A percentile compares a stretch with the other conserved stretches of the same genome.
Conservation (phyloP, 2,888 invertebrate genomes). For the Himalopsyche tibetana region DNA sequence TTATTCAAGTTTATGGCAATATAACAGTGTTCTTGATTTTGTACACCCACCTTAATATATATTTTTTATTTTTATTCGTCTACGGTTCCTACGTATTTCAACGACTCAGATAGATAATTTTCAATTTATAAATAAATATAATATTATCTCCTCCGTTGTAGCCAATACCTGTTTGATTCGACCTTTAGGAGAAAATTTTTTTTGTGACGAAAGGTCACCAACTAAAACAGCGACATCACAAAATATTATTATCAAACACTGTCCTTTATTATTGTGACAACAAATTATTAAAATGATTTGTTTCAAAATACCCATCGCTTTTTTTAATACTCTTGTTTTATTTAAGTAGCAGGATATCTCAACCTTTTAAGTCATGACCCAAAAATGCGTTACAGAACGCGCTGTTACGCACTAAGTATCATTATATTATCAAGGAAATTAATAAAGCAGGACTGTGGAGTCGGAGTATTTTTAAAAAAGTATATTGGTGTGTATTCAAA, state of each 20-base stretch:
- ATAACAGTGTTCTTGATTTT: background rate
- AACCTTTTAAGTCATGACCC: too few relatives aligned
- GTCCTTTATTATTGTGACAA: background rate
- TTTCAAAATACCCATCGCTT: background rate
- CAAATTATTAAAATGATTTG: background rate
- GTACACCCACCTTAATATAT: background rate
- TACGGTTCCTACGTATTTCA: background rate
- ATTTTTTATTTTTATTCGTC: background rate
- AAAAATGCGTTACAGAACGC: too few relatives aligned
- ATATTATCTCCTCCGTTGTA: background rate
- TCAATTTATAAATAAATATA: background rate
- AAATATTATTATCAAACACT: background rate
- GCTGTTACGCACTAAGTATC: too few relatives aligned
- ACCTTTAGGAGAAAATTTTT: background rate
- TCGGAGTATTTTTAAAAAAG: too few relatives aligned
- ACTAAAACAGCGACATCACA: background rate
- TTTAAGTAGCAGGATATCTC: too few relatives aligned
- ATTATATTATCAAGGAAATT: too few relatives aligned
- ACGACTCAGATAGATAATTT: background rate
- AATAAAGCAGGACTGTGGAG: too few relatives aligned
- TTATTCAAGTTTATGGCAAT: too few relatives aligned
- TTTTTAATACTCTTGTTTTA: background rate
- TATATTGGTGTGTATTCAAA: too few relatives aligned
- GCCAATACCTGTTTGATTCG: slow-evolving; percentile 4
- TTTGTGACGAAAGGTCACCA: background rate